Evolutionary conservation across 1,140 invertebrate species (phyloP), one percentile per base, ranked within the genome.

Genomic region (Pygmarrhopalites habei): DNA sequence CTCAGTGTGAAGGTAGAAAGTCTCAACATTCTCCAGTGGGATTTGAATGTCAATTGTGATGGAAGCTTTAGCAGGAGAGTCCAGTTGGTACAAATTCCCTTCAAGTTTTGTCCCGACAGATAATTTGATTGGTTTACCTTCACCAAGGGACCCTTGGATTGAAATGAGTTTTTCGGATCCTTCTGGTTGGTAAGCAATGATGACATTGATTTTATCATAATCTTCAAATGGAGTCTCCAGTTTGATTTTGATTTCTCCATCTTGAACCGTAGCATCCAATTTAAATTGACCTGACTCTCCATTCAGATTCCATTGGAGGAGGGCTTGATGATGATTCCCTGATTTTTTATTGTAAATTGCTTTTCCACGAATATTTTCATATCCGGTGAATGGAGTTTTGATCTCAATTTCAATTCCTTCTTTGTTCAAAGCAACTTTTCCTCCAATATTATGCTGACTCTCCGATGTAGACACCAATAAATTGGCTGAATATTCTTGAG

Each of bases 311-410:
- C 62, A 68, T 17, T 44, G 19, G 10, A 64, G n/a, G 15, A 28
- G n/a, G 2, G n/a, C 59, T n/a, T 32, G 1, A 43, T 63, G 35
- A 29, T 56, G 25, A 4, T 32, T 41, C 14, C 1, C 1, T 3
- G 32, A 26, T 17, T 25, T 14, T 30, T 2, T 15, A 7, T 28
- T 43, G 46, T 62, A 57, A 12, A 3, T 1, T 10, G 25, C 32
- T 43, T 56, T 52, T 5, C 10, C 39, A 39, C 39, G 29, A 26
- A 72, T 15, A 3, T 65, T 51, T 47, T 68, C 67, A 32, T 62
- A 64, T 3, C 67, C 69, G 15, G 53, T 10, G 51, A 69, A 65
- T 15, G 72, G 71, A 19, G 66, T 72, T 3, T 49, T 46, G 12
- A 67, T 35, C n/a, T 57, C 55, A 23, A 73, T 19, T n/a, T 25